Percentiles rank a stretch among this genome's conserved stretches.
Conservation (phyloP, 2,888 invertebrate species). For the Rhabditoides inermis region DNA sequence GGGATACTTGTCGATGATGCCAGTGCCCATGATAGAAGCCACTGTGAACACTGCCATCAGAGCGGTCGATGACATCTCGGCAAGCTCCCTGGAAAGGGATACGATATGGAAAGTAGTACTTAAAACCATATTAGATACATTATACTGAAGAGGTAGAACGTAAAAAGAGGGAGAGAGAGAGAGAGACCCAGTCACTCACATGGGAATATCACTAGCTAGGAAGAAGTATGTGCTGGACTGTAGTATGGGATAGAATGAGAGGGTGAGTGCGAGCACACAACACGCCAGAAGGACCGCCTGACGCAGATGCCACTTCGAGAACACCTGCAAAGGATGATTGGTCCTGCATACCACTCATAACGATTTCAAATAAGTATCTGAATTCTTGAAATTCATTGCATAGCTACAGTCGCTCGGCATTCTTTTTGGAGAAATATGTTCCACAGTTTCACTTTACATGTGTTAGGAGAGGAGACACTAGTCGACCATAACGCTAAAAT, state of each 20-base stretch:
- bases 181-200: slow-evolving; percentile 6
- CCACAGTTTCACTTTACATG: too few species aligned
- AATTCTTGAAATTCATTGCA: background rate
- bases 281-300: slow-evolving; percentile 35
- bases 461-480: too few species aligned
- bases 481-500: too few species aligned
- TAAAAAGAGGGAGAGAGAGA: background rate
- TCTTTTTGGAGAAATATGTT: too few species aligned
- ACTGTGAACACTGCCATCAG: slow-evolving; percentile 35
- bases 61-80: slow-evolving; percentile 36
- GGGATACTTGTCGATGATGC: slow-evolving; percentile 41
- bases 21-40: slow-evolving; percentile 31
- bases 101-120: background rate
- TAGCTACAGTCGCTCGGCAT: background rate
- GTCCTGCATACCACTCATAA: too few species aligned
- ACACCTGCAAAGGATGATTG: slow-evolving; percentile 27
- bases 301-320: slow-evolving; percentile 41
- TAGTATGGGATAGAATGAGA: slow-evolving; percentile 45
- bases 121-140: background rate
- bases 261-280: slow-evolving; percentile 33
- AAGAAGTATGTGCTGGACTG: slow-evolving; percentile 41
- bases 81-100: slow-evolving; percentile 22
- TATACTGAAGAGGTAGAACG: background rate
- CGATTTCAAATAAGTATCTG: background rate
- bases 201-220: slow-evolving; percentile 20